Evolutionary conservation across 2,888 invertebrate genomes (phyloP).

Genomic region (Mythimna lalbum): DNA sequence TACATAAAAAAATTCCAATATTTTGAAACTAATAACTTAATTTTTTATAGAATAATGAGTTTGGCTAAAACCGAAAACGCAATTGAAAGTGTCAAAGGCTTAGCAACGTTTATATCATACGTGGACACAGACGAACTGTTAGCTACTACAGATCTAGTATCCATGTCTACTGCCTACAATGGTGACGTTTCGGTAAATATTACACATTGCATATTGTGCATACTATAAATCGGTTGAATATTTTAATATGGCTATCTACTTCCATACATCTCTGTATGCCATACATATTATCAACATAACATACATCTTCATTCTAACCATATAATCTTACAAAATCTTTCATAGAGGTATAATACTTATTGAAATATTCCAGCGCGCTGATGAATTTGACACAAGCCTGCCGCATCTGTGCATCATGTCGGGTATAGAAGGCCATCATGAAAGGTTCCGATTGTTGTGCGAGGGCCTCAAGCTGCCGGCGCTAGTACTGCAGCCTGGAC

Average conservation of each 20-base stretch:
- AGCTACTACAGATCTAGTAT: conserved; percentile 74
- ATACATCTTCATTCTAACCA: too few species aligned
- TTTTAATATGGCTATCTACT: neutral
- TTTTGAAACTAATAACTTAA: neutral
- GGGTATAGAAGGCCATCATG: conserved; percentile 75
- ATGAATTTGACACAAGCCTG: conserved; percentile 69
- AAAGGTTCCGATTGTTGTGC: conserved; percentile 68
- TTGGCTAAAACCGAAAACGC: conserved; percentile 26
- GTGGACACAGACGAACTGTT: conserved; percentile 76
- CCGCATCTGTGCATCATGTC: conserved; percentile 72
- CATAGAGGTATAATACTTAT: neutral
- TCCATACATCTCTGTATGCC: neutral
- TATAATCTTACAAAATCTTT: too few species aligned
- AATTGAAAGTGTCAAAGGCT: conserved; percentile 59
- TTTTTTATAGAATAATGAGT: conserved; percentile 30
- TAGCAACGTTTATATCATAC: conserved; percentile 70
- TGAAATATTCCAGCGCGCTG: conserved; percentile 67
- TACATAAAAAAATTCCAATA: neutral
- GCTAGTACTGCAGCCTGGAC: conserved; percentile 72
- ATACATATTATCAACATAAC: neutral
- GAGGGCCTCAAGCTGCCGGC: conserved; percentile 73
- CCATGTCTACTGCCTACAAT: conserved; percentile 68
- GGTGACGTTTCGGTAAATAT: conserved; percentile 33
- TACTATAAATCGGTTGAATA: neutral
- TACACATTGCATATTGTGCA: neutral